Base-by-base conservation (phyloP, 2,888 invertebrate genomes). In the Tinea pellionella region DNA sequence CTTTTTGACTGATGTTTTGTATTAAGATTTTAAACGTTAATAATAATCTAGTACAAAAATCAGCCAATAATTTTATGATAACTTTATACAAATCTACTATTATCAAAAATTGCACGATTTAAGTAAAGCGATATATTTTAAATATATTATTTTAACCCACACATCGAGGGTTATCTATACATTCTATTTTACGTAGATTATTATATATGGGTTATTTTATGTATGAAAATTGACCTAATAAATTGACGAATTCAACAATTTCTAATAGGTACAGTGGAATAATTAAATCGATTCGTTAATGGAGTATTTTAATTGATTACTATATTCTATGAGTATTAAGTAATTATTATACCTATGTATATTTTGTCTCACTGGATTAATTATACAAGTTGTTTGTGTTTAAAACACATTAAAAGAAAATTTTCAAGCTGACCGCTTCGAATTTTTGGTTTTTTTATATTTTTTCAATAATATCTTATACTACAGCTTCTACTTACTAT, bases 341-440 rank as follows among this genome's bases (percentile, higher is more conserved):
- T 59, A 29, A 56, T 68, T 68, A 69, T 66, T 66, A n/a, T n/a
- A n/a, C n/a, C n/a, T 24, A 6, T 24, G 6, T 24, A 24, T 24
- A 24, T 24, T 24, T 24, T 24, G 24, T 3, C 24, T 24, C 65
- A 47, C 47, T 47, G 74, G 73, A 75, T 74, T 70, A 68, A 24
- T 73, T 72, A 58, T 24, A 61, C 74, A 75, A 24, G 78, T 74
- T 68, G 65, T 67, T 67, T 68, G 86, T 86, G 86, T 87, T 87
- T 78, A 80, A 78, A 87, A 87, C 87, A 87, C 87, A 70, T 74
- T 76, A 37, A 37, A 37, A 37, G 47, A 16, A 13, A 82, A 85
- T 85, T 86, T 86, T 84, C 85, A 86, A 87, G 86, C 86, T 79
- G 80, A 75, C 69, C 78, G 86, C 86, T 87, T 84, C 71, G 78